Evolutionary conservation across 2,888 invertebrate species (phyloP), one percentile per base, ranked within the genome.

Genomic region (Cheilosia scutellata): DNA sequence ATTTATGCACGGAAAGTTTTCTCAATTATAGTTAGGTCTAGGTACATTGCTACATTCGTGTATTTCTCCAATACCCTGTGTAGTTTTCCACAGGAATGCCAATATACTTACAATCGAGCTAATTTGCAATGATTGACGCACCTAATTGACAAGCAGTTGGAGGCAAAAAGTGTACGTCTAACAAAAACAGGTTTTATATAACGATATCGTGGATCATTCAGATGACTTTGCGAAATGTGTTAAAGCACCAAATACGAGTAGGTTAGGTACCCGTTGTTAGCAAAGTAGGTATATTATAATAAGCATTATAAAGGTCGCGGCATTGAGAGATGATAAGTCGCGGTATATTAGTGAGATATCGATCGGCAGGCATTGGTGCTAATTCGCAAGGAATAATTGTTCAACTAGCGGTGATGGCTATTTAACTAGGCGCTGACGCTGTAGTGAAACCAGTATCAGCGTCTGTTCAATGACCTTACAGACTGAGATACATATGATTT

Each of bases 281-380:
- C 37, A 40, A 53, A 31, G 13, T 31, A 27, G n/a, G 20, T 20
- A 20, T 20, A 20, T 20, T 9, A 58, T 44, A 16, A 58, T 58
- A 1, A 27, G 40, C 40, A 25, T 42, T 44, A 13, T 57, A 63
- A 58, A 71, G 70, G 70, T 71, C 65, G 9, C 58, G 63, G n/a
- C 76, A 76, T 76, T 82, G 82, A 76, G 44, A 57, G 53, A 68
- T 68, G 55, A 55, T 49, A 47, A 80, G 49, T 47, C 55, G 68
- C 40, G 47, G 37, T 58, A 20, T 44, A 49, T 13, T 20, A 29
- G 58, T 49, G 31, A 65, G 13, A 71, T 63, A 63, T 72, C 27
- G 57, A 71, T 78, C 47, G 57, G 25, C 42, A 53, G 29, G 29
- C 55, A 65, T 55, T 55, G 29, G 2, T 5, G n/a, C 5, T 47